phyloP scores from a whole-genome alignment of 1,140 invertebrate genomes.

The Campodea augens region DNA sequence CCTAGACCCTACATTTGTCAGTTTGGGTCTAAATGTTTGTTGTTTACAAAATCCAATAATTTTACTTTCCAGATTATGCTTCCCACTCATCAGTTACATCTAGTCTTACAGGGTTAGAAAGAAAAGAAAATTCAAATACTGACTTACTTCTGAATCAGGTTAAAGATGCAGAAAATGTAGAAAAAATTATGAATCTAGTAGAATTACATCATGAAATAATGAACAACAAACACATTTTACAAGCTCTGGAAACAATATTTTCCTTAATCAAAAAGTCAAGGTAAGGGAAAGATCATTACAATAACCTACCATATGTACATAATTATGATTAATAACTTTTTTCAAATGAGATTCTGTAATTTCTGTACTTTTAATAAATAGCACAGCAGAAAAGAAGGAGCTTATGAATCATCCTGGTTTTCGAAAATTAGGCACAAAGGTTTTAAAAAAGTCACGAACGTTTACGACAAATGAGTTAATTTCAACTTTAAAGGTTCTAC shows the following conservation, averaged over 20 bases:
- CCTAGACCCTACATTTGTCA: no score
- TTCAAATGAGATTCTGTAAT: background rate
- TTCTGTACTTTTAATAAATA: conserved; percentile 10
- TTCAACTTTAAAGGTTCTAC: conserved; percentile 32
- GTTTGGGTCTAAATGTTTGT: no score
- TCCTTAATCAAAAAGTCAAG: conserved; percentile 7
- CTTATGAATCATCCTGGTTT: conserved; percentile 22
- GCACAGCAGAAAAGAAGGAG: conserved; percentile 14
- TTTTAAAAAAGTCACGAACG: conserved; percentile 29
- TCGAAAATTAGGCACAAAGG: conserved; percentile 24
- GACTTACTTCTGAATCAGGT: background rate
- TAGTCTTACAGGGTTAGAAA: no score
- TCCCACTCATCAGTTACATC: no score
- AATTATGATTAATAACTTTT: no score
- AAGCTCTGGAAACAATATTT: conserved; percentile 10
- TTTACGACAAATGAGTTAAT: conserved; percentile 32
- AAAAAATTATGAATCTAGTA: conserved; percentile 8
- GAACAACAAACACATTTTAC: conserved; percentile 11
- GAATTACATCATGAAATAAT: conserved; percentile 10
- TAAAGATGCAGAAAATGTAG: background rate
- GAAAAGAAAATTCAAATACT: no score
- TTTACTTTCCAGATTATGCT: no score
- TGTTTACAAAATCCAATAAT: no score
- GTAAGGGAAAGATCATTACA: no score
- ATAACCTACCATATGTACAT: no score